phyloP scores from a whole-genome alignment of 2,888 invertebrate species.

The Uropetala carovei region DNA sequence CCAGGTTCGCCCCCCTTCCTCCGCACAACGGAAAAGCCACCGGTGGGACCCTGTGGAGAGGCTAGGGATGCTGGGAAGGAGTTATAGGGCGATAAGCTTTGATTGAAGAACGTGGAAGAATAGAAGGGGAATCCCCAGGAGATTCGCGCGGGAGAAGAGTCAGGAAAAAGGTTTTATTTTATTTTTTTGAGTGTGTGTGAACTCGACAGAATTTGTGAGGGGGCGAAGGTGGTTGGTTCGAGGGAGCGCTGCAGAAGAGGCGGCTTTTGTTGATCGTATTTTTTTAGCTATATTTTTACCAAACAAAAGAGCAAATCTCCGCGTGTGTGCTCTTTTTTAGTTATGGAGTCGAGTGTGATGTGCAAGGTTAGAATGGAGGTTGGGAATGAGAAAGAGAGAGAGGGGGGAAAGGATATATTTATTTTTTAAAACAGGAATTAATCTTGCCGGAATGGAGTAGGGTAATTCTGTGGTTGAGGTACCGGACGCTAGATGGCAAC shows the following conservation, averaged over 20 bases:
- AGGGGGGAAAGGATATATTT: not conserved
- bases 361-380: not conserved
- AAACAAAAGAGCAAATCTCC: not conserved
- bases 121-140: not conserved
- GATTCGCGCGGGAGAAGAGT: not conserved
- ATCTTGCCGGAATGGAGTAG: not conserved
- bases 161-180: not conserved
- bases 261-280: not conserved
- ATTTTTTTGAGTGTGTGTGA: not conserved
- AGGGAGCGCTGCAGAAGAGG: not conserved
- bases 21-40: not conserved
- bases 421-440: not conserved
- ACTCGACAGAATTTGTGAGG: not conserved
- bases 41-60: slow-evolving; percentile 7
- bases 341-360: not conserved
- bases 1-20: not conserved
- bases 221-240: not conserved
- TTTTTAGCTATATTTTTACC: not conserved
- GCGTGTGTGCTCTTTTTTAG: not conserved
- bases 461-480: not conserved
- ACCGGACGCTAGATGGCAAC: not conserved
- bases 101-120: slow-evolving; percentile 46
- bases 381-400: not conserved
- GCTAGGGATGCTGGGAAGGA: not conserved
- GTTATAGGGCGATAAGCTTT: slow-evolving; percentile 44